These are phyloP conservation scores for Andrena praecox DNA, from an alignment of 2,888 invertebrate genomes.

Conservation along the genomic window DNA sequence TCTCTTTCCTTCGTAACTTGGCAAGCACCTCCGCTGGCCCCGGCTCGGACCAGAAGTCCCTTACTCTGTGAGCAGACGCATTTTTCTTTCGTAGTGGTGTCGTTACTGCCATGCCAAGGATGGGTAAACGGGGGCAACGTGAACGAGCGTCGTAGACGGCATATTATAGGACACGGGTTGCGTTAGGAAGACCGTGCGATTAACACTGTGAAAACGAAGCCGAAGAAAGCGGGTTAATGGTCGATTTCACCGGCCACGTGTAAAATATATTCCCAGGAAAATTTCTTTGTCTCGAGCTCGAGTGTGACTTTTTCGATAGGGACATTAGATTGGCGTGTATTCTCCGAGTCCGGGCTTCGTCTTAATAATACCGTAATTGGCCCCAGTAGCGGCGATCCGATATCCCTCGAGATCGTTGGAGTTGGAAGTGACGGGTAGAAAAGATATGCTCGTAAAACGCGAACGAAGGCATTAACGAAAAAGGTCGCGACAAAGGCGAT, in stretches of 20 bases:
- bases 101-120: no score
- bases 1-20: conserved; percentile 90
- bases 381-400: not conserved
- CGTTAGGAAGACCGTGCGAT: not conserved
- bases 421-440: not conserved
- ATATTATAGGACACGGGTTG: not conserved
- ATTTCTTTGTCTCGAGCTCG: conserved; percentile 16
- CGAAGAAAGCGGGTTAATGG: conserved; percentile 50
- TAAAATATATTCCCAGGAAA: conserved; percentile 34
- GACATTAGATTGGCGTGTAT: not conserved
- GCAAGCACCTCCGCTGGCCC: conserved; percentile 91
- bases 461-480: not conserved
- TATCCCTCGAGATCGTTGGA: conserved; percentile 5
- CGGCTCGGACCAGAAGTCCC: conserved; percentile 93
- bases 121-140: no score
- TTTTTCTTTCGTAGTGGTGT: not conserved
- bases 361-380: not conserved
- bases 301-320: not conserved
- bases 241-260: conserved; percentile 44
- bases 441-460: conserved; percentile 22
- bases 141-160: no score
- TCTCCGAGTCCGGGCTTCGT: not conserved
- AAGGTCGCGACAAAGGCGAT: conserved; percentile 42
- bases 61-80: conserved; percentile 85
- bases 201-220: conserved; percentile 33